Evolutionary conservation across 1,140 invertebrate genomes (phyloP).

Genomic region (Heliconius himera): DNA sequence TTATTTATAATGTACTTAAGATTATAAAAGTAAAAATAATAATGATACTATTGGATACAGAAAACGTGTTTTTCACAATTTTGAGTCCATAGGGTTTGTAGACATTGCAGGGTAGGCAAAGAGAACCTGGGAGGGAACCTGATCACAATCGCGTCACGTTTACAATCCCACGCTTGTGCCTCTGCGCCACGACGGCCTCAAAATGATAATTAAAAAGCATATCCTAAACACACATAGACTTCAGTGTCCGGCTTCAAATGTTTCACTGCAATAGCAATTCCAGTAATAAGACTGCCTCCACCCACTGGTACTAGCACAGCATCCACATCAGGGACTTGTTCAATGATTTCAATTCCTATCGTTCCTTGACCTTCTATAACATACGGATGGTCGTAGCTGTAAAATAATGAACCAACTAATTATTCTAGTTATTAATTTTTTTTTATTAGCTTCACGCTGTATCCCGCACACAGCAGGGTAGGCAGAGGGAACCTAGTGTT

Average conservation of each 20-base stretch:
- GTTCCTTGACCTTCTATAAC: conserved; percentile 88
- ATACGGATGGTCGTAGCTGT: conserved; percentile 87
- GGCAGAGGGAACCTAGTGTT: too few species aligned
- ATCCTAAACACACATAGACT: conserved; percentile 55
- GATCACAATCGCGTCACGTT: too few species aligned
- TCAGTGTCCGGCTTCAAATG: conserved; percentile 83
- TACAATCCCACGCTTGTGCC: too few species aligned
- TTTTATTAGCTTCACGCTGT: too few species aligned
- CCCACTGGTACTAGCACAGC: conserved; percentile 85
- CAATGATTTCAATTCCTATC: conserved; percentile 87
- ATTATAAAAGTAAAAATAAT: neutral
- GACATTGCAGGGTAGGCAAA: too few species aligned
- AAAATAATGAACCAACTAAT: neutral
- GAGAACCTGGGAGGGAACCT: too few species aligned
- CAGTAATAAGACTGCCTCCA: conserved; percentile 87
- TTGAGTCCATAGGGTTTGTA: too few species aligned
- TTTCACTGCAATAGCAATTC: conserved; percentile 86
- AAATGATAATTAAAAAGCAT: too few species aligned
- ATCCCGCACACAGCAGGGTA: too few species aligned
- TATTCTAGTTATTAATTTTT: neutral
- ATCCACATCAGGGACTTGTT: conserved; percentile 83
- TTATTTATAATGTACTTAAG: neutral
- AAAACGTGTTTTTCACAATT: too few species aligned
- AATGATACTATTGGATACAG: neutral
- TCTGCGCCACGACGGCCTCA: too few species aligned